phyloP scores from a whole-genome alignment of 2,113 vertebrate species.

The Gallinago paraguaiae region DNA sequence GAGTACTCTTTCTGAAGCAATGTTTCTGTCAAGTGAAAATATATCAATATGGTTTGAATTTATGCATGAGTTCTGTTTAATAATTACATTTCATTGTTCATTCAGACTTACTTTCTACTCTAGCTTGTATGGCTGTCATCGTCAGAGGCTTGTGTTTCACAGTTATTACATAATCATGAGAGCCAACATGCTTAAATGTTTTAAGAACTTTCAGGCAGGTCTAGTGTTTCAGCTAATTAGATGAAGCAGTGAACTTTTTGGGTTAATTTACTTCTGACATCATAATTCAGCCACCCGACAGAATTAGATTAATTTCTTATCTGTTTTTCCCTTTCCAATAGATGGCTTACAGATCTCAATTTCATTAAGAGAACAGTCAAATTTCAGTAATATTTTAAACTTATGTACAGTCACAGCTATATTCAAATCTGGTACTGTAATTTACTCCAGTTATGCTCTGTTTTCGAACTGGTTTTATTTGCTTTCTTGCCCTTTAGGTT shows the following conservation, averaged over 20 bases:
- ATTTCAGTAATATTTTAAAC: slow-evolving; percentile 21
- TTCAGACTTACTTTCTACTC: background rate
- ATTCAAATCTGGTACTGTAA: background rate
- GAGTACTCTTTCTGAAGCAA: background rate
- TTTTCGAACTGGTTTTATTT: slow-evolving; percentile 25
- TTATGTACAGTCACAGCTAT: background rate
- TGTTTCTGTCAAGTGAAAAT: background rate
- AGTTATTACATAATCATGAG: background rate
- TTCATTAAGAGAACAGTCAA: background rate
- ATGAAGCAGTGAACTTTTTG: slow-evolving; percentile 26
- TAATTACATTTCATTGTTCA: background rate
- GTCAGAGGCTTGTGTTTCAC: slow-evolving; percentile 10
- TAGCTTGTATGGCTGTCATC: background rate
- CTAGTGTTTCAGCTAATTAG: slow-evolving; percentile 49
- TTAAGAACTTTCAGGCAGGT: slow-evolving; percentile 45
- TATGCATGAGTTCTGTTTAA: background rate
- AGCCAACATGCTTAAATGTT: background rate
- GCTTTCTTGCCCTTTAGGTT: background rate
- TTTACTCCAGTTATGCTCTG: background rate
- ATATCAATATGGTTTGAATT: background rate
- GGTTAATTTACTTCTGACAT: slow-evolving; percentile 48
- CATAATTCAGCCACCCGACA: slow-evolving; percentile 11
- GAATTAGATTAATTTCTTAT: slow-evolving; percentile 36
- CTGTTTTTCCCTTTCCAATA: background rate
- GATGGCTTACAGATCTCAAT: slow-evolving; percentile 9